These are phyloP conservation scores for Falco punctatus DNA, from an alignment of 2,113 vertebrate species.

Conservation along the genomic window DNA sequence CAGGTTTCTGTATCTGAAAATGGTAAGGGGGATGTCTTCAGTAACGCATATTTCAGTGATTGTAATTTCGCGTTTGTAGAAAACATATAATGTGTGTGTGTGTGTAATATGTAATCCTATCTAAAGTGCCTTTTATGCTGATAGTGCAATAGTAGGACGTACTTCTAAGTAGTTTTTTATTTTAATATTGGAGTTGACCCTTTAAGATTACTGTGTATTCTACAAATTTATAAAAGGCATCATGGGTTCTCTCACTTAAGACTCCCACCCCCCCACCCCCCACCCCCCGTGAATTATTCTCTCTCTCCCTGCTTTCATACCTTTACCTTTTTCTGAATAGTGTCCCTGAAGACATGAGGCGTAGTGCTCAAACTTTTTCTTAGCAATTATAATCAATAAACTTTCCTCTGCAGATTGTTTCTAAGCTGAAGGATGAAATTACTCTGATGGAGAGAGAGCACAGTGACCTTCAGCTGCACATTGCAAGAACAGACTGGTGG, in stretches of 20 bases:
- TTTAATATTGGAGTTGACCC: neutral
- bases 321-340: neutral
- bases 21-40: neutral
- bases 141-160: neutral
- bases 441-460: conserved; percentile 92
- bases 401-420: conserved; percentile 83
- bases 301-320: neutral
- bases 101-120: neutral
- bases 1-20: neutral
- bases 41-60: neutral
- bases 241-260: neutral
- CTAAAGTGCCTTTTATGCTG: neutral
- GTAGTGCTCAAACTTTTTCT: neutral
- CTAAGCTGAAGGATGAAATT: conserved; percentile 95
- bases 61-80: neutral
- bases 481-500: conserved; percentile 96
- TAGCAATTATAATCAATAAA: neutral
- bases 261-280: neutral
- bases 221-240: neutral
- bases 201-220: neutral
- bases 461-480: conserved; percentile 91
- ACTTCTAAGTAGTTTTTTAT: neutral
- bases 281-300: neutral
- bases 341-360: neutral
- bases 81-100: rapidly evolving